These are phyloP conservation scores for Lophius piscatorius DNA, from an alignment of 2,113 vertebrate genomes.

Conservation along the genomic window DNA sequence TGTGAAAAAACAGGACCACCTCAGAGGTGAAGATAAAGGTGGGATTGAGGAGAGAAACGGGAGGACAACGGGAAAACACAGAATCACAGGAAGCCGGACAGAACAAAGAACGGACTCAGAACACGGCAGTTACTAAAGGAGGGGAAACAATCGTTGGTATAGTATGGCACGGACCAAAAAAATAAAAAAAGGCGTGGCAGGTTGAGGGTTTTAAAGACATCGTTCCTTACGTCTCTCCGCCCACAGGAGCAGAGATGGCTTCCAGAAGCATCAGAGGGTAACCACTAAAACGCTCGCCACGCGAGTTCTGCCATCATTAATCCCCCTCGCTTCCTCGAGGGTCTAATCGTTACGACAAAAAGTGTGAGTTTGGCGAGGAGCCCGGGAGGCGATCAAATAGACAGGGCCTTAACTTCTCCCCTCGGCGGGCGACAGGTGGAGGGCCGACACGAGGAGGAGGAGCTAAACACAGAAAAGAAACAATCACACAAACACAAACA, in stretches of 20 bases:
- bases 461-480: constrained; percentile 28
- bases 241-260: not conserved
- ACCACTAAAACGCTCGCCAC: not conserved
- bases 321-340: constrained; percentile 20
- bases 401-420: constrained; percentile 26
- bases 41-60: constrained; percentile 56
- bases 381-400: constrained; percentile 30
- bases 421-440: constrained; percentile 37
- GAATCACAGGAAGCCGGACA: constrained; percentile 68
- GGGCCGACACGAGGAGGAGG: constrained; percentile 44
- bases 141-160: constrained; percentile 47
- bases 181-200: constrained; percentile 41
- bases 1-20: constrained; percentile 38
- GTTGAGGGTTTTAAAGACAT: constrained; percentile 37
- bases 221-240: constrained; percentile 5
- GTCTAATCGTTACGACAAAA: constrained; percentile 25
- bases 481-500: constrained; percentile 69
- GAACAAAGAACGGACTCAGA: constrained; percentile 60
- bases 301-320: constrained; percentile 13
- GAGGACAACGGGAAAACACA: constrained; percentile 65
- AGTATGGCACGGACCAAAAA: constrained; percentile 72
- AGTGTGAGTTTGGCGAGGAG: constrained; percentile 15
- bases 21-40: constrained; percentile 37
- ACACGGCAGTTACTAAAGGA: constrained; percentile 56
- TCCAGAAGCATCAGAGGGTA: not conserved